These are phyloP conservation scores for Acleris sparsana DNA, from an alignment of 2,888 invertebrate genomes.

Conservation along the genomic window DNA sequence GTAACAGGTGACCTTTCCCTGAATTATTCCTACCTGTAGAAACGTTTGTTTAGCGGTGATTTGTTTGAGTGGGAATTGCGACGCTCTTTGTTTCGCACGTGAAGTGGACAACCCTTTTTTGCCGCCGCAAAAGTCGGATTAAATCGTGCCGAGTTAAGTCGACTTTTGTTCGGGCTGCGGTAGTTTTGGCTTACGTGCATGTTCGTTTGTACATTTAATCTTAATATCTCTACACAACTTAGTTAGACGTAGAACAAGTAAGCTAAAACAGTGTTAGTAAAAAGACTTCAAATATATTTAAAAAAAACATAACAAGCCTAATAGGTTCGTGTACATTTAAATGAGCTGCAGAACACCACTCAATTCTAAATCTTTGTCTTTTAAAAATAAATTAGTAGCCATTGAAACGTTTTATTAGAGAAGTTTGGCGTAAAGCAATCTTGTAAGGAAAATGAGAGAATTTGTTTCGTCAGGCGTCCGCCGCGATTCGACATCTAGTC, in stretches of 20 bases:
- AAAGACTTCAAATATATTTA: neutral
- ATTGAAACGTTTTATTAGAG: constrained; percentile 38
- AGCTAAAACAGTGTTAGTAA: neutral
- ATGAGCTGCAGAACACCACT: constrained; percentile 26
- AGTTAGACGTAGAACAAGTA: constrained; percentile 4
- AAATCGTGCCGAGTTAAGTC: constrained; percentile 26
- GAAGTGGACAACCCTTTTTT: constrained; percentile 52
- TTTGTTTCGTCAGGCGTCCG: constrained; percentile 38
- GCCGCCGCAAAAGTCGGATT: constrained; percentile 26
- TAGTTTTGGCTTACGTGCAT: constrained; percentile 30
- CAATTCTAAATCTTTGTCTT: constrained; percentile 32
- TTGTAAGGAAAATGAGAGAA: constrained; percentile 39
- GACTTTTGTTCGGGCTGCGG: constrained; percentile 29
- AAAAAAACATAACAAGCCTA: constrained; percentile 4
- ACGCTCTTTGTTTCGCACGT: constrained; percentile 56
- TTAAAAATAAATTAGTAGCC: constrained; percentile 36
- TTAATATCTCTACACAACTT: neutral
- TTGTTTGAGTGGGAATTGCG: constrained; percentile 75
- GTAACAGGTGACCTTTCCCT: constrained; percentile 82
- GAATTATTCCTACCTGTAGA: constrained; percentile 81
- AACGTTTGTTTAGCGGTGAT: constrained; percentile 80
- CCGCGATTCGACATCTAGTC: constrained; percentile 38
- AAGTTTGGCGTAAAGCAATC: constrained; percentile 38
- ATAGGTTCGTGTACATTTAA: constrained; percentile 22
- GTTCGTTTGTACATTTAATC: constrained; percentile 16